Evolutionary conservation across 2,113 vertebrate genomes (phyloP).

Genomic region (Amia ocellicauda): DNA sequence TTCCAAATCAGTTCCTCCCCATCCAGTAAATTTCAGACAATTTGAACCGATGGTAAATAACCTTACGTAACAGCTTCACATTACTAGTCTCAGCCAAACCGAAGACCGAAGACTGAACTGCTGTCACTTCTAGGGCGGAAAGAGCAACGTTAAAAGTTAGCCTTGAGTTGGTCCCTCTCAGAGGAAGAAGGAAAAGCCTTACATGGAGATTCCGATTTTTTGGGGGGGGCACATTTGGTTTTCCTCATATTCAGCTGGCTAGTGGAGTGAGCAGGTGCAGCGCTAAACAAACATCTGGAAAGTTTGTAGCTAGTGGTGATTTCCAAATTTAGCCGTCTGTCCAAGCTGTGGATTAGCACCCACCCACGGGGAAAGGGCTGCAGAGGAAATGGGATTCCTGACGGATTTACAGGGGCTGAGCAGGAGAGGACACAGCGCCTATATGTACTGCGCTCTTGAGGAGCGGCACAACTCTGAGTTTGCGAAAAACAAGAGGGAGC

Average conservation of each 20-base stretch:
- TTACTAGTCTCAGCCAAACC: no score
- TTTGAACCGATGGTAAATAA: no score
- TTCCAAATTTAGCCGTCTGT: conserved; percentile 51
- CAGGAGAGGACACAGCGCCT: conserved; percentile 33
- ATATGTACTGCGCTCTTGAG: no score
- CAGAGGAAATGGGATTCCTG: conserved; percentile 47
- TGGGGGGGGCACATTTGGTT: background rate
- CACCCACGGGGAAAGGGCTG: conserved; percentile 29
- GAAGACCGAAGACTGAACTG: no score
- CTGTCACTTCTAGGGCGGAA: no score
- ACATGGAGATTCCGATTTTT: conserved; percentile 14
- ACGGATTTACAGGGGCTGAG: conserved; percentile 45
- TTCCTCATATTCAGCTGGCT: conserved; percentile 30
- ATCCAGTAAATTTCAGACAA: no score
- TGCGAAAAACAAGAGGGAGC: no score
- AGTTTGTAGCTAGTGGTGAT: conserved; percentile 27
- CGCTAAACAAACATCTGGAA: conserved; percentile 53
- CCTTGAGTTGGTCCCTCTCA: conserved; percentile 18
- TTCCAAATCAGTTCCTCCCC: no score
- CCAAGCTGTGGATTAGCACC: conserved; percentile 45
- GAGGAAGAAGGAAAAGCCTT: conserved; percentile 19
- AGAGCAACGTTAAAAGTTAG: no score
- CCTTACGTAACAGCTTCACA: no score
- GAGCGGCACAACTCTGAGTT: no score
- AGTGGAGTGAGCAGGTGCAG: conserved; percentile 56